Percentiles rank a stretch among this genome's conserved stretches.
Conservation (phyloP, 2,797 vertebrate species). For the Chrysocyon brachyurus region DNA sequence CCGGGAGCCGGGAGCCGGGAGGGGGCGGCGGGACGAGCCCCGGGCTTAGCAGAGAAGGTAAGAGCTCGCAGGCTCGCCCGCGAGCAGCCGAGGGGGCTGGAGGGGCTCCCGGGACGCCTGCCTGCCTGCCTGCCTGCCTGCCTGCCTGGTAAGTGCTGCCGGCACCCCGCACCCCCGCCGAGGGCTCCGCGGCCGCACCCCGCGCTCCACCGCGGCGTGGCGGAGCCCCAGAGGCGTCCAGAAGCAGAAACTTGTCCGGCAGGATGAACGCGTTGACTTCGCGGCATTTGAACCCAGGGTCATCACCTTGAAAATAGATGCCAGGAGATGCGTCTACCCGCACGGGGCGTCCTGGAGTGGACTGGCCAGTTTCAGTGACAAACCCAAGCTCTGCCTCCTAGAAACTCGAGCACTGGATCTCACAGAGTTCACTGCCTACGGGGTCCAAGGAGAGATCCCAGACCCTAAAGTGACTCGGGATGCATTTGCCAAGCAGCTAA, state of each 20-base stretch:
- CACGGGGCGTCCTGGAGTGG: neutral
- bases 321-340: neutral
- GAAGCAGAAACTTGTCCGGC: constrained; percentile 72
- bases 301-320: neutral
- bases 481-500: neutral
- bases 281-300: neutral
- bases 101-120: neutral
- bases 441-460: neutral
- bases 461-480: neutral
- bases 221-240: neutral
- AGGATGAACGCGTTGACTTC: constrained; percentile 58
- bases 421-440: neutral
- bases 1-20: no score
- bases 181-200: neutral
- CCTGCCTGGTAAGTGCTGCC: neutral
- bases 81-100: neutral
- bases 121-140: neutral
- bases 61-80: neutral
- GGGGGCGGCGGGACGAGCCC: accelerated
- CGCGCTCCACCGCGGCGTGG: neutral
- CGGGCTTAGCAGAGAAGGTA: accelerated
- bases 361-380: neutral
- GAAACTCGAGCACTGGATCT: neutral
- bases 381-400: neutral
- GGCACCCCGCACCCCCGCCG: neutral